Conservation (phyloP, 30 jellyfish, hydroid and myxozoan genomes). For the Turritopsis rubra region DNA sequence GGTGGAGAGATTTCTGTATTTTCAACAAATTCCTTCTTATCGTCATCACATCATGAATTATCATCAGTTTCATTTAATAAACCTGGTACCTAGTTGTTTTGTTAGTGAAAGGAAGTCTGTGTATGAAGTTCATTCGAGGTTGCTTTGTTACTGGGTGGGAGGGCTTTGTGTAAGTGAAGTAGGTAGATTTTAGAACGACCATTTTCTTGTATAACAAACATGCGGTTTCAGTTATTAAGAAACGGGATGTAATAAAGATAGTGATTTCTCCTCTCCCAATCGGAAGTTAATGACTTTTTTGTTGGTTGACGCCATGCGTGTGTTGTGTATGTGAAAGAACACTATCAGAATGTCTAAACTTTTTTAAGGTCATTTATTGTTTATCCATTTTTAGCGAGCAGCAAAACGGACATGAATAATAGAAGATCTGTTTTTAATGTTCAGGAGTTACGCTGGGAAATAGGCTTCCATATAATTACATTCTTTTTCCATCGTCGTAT, state of each 20-base stretch:
- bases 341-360: background rate
- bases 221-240: background rate
- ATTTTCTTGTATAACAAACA: too few relatives aligned
- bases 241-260: background rate
- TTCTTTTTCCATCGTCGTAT: background rate
- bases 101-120: too few relatives aligned
- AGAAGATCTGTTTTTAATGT: background rate
- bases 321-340: background rate
- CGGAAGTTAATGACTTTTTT: background rate
- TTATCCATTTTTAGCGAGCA: background rate
- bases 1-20: background rate
- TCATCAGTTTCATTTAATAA: too few relatives aligned
- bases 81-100: too few relatives aligned
- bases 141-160: too few relatives aligned
- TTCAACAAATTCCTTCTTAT: background rate
- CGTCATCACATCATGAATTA: too few relatives aligned
- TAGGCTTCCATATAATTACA: background rate
- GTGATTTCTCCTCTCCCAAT: background rate
- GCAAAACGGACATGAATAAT: background rate
- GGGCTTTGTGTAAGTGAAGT: too few relatives aligned
- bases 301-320: background rate
- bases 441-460: background rate
- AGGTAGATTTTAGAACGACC: too few relatives aligned
- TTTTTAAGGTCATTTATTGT: background rate
- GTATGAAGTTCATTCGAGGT: too few relatives aligned